Evolutionary conservation across 2,113 vertebrate genomes (phyloP).

Genomic region (Pomatostomus ruficeps): DNA sequence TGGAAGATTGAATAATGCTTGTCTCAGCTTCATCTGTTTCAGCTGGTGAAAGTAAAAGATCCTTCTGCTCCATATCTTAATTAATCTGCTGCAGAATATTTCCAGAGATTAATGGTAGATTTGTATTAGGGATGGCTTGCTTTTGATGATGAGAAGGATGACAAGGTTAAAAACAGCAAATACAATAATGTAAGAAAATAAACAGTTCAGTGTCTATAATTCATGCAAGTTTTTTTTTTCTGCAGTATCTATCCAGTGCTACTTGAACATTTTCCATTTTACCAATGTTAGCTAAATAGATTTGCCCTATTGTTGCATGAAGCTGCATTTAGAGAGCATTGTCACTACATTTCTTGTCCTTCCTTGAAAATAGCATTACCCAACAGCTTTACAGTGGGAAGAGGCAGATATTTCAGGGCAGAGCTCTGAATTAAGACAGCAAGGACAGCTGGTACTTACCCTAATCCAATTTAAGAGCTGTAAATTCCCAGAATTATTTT

Average conservation of each 20-base stretch:
- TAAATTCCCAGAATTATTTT: background rate
- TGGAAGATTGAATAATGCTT: background rate
- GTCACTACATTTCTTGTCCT: background rate
- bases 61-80: background rate
- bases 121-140: background rate
- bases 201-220: background rate
- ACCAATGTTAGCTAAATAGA: background rate
- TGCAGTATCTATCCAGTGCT: background rate
- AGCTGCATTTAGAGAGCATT: background rate
- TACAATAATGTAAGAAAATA: background rate
- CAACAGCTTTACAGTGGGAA: background rate
- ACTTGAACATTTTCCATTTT: background rate
- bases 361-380: background rate
- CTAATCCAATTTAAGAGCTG: background rate
- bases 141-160: background rate
- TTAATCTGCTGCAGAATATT: background rate
- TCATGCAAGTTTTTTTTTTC: background rate
- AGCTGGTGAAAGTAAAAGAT: background rate
- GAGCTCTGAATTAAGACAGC: background rate
- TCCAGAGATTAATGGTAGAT: background rate
- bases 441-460: background rate
- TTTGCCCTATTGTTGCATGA: background rate
- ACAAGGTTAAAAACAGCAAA: background rate
- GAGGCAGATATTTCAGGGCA: background rate
- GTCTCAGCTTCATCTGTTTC: background rate